Percentiles rank a stretch among this genome's conserved stretches.
Evolutionary conservation across 2,797 vertebrate species (phyloP).

Genomic region (Pseudomugil tenellus): DNA sequence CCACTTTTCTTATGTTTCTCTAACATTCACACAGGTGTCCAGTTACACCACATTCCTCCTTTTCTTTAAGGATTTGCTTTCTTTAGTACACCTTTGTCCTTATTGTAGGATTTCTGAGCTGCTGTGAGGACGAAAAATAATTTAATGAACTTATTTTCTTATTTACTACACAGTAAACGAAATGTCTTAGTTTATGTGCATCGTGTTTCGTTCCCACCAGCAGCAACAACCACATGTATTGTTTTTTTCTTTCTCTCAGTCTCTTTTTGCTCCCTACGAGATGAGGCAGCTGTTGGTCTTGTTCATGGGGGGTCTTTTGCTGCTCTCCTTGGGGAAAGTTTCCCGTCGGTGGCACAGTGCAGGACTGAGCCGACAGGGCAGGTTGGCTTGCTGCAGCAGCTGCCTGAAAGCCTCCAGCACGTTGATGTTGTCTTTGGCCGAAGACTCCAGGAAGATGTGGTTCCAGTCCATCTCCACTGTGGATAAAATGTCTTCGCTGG

Average conservation of each 20-base stretch:
- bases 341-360: conserved; percentile 87
- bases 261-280: conserved; percentile 3
- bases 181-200: conserved; percentile 9
- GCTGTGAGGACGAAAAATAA: not conserved
- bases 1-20: not conserved
- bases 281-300: conserved; percentile 91
- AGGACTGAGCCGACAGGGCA: conserved; percentile 88
- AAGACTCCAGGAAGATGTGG: conserved; percentile 88
- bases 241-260: conserved; percentile 8
- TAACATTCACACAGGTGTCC: conserved; percentile 28
- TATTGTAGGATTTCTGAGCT: not conserved
- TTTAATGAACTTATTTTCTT: not conserved
- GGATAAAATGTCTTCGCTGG: conserved; percentile 82
- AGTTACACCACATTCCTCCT: conserved; percentile 21
- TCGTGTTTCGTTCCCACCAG: not conserved
- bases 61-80: not conserved
- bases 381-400: conserved; percentile 89
- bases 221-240: conserved; percentile 7
- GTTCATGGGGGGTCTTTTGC: conserved; percentile 89
- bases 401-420: conserved; percentile 90
- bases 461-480: conserved; percentile 93
- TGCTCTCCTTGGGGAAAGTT: conserved; percentile 87
- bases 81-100: not conserved
- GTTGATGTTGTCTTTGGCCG: conserved; percentile 90
- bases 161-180: conserved; percentile 6